A percentile compares a stretch with the other conserved stretches of the same genome.
Evolutionary conservation across 2,113 vertebrate genomes (phyloP).

Genomic region (Chroicocephalus ridibundus): DNA sequence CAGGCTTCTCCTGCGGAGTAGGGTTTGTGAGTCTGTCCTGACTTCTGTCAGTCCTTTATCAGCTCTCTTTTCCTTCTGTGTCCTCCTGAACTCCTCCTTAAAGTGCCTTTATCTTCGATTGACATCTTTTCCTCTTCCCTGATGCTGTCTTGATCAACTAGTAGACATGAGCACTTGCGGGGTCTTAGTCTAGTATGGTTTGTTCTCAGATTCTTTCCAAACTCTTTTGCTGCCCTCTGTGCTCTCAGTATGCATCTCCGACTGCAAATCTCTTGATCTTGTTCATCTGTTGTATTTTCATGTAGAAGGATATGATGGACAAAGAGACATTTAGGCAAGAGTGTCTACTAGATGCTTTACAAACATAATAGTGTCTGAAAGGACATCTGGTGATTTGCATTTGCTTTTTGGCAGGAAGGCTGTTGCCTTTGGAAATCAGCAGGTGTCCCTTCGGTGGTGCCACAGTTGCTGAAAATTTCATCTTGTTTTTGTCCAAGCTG

Average conservation of each 20-base stretch:
- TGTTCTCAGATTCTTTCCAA: neutral
- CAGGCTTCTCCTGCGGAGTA: neutral
- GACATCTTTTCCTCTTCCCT: neutral
- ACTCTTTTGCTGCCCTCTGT: neutral
- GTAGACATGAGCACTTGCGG: neutral
- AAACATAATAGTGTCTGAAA: neutral
- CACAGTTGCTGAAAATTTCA: neutral
- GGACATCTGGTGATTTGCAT: neutral
- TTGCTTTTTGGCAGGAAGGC: neutral
- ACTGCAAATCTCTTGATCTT: neutral
- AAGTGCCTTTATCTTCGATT: neutral
- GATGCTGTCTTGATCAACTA: neutral
- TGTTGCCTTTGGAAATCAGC: neutral
- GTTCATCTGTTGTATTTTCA: neutral
- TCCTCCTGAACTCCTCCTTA: neutral
- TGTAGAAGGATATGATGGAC: neutral
- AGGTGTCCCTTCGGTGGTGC: neutral
- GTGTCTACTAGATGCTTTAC: neutral
- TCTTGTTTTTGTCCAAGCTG: neutral
- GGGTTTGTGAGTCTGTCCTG: neutral
- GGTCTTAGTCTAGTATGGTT: neutral
- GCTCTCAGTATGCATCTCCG: neutral
- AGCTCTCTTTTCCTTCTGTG: neutral
- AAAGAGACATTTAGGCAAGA: neutral
- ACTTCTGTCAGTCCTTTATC: neutral